Base-by-base conservation (phyloP, 2,113 vertebrate genomes). In the Laticauda colubrina region DNA sequence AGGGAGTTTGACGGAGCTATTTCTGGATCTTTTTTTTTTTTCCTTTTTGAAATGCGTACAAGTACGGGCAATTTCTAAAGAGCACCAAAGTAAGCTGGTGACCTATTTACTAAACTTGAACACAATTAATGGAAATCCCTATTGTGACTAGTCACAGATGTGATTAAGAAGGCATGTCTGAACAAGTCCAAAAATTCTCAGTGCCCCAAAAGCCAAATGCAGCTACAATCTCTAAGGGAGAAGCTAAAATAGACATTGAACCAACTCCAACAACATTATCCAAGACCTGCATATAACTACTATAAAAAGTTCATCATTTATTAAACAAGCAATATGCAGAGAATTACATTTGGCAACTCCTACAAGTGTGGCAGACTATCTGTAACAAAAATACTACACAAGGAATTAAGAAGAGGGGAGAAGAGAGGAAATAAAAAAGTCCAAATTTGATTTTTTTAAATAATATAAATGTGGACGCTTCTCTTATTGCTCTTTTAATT, bases 61-160 rank as follows among this genome's bases (percentile, higher is more conserved):
- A 39, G 43, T 43, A 92, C 88, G 64, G 94, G 48, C 89, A 94
- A 94, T 55, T 90, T 87, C 85, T 15, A 2, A 87, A 89, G 1
- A 57, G 15, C n/a, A 1, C 48, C 26, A 86, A 89, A 88, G 89
- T 54, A 6, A 90, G 0, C 85, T 93, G 81, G 20, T 56, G 69
- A 4, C 86, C 92, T 92, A 91, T 91, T 54, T 94, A 12, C 18
- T 93, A 24, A 34, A 93, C 94, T 91, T 24, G 53, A 89, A 56
- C 75, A 91, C 90, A 91, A 91, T 93, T 93, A 91, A 89, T 91
- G 90, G 93, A 85, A 94, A 94, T 64, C 6, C 3, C 34, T 96
- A 90, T 93, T 2, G 0, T n/a, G 93, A 93, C 39, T 91, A 56
- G 43, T 75, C 45, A 7, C 89, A 39, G 94, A 90, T 92, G 53